phyloP scores from a whole-genome alignment of 2,113 vertebrate species.

The Cinclus mexicanus region DNA sequence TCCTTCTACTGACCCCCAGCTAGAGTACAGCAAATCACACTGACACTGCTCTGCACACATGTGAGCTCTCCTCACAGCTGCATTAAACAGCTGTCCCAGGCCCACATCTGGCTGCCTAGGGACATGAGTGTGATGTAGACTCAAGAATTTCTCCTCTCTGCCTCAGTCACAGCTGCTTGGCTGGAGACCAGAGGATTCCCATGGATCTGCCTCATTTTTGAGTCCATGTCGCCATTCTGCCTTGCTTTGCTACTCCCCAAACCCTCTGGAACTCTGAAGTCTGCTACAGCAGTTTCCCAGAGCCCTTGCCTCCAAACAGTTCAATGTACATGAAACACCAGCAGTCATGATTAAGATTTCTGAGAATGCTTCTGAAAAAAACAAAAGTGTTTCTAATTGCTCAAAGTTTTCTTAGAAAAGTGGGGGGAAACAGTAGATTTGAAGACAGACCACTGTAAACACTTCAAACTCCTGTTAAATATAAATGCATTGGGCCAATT shows the following conservation, averaged over 20 bases:
- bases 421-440: background rate
- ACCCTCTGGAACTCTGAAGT: background rate
- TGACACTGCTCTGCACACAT: fast-evolving
- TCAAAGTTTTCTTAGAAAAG: background rate
- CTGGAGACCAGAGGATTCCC: background rate
- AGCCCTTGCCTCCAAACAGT: background rate
- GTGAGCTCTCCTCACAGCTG: background rate
- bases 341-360: background rate
- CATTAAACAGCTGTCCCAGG: background rate
- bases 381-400: background rate
- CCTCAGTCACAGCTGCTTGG: background rate
- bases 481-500: background rate
- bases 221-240: background rate
- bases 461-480: background rate
- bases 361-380: background rate
- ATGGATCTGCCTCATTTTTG: background rate
- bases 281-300: background rate
- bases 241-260: background rate
- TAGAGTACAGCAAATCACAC: background rate
- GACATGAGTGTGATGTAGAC: background rate
- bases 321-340: background rate
- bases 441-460: background rate
- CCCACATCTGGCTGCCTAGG: background rate
- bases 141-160: background rate
- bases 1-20: background rate